A percentile compares a stretch with the other conserved stretches of the same genome.
phyloP scores from a whole-genome alignment of 2,888 invertebrate genomes.

The Matsumyia berberina region DNA sequence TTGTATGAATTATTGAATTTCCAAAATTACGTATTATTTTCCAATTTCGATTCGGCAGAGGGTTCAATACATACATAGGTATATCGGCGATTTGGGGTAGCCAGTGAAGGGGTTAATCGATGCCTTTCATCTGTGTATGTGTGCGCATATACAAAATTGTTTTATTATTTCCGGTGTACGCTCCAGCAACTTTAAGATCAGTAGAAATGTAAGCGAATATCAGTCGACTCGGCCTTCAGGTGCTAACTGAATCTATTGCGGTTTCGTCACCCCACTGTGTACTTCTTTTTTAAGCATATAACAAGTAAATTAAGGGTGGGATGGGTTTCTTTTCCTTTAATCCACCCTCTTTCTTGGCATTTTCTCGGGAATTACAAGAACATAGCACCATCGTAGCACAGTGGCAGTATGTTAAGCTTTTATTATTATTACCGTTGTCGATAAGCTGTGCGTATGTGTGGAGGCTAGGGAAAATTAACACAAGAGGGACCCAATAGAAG shows the following conservation, averaged over 20 bases:
- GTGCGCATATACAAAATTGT: not conserved
- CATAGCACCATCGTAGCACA: constrained; percentile 5
- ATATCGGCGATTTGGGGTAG: not conserved
- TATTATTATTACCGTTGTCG: constrained; percentile 47
- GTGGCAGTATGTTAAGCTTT: constrained; percentile 46
- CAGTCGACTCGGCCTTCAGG: constrained; percentile 42
- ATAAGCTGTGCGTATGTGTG: constrained; percentile 9
- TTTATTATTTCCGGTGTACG: constrained; percentile 56
- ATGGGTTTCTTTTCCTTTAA: constrained; percentile 16
- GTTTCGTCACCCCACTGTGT: not conserved
- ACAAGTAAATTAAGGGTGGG: constrained; percentile 1
- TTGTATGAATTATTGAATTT: constrained; percentile 57
- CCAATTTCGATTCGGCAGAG: constrained; percentile 41
- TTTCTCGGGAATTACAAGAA: constrained; percentile 8
- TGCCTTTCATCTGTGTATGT: constrained; percentile 9
- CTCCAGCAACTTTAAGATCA: constrained; percentile 13
- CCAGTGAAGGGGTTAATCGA: constrained; percentile 34
- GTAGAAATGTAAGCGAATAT: constrained; percentile 6
- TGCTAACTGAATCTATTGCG: constrained; percentile 6
- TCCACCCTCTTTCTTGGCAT: constrained; percentile 35
- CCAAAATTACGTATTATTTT: constrained; percentile 56
- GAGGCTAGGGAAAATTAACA: constrained; percentile 9
- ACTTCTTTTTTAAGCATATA: constrained; percentile 15
- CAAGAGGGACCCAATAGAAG: constrained; percentile 45
- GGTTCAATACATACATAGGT: not conserved